These are phyloP conservation scores for Phenganax marumi DNA, from an alignment of 92 coral and sea anemone genomes.

Conservation along the genomic window DNA sequence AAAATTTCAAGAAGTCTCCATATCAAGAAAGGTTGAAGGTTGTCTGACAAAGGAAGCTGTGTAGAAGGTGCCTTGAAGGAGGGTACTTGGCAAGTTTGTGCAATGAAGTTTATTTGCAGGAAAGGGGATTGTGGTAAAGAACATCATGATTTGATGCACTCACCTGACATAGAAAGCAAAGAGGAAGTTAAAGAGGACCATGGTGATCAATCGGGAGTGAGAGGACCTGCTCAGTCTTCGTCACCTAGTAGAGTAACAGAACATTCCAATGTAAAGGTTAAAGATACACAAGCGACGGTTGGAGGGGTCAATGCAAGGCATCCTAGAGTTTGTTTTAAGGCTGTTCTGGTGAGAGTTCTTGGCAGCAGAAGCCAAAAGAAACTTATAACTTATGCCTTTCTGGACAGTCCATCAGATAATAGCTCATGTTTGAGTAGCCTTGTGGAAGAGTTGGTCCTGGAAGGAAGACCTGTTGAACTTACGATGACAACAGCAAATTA, in stretches of 20 bases:
- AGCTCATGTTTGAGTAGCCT: conserved; percentile 58
- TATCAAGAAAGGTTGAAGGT: conserved; percentile 52
- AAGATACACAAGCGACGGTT: conserved; percentile 38
- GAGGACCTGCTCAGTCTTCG: conserved; percentile 3
- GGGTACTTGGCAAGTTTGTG: conserved; percentile 59
- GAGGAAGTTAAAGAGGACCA: not conserved
- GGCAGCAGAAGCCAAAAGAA: conserved; percentile 33
- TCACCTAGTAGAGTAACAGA: not conserved
- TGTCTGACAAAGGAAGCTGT: conserved; percentile 57
- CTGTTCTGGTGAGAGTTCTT: conserved; percentile 63
- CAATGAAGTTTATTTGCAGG: conserved; percentile 61
- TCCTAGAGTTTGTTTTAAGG: conserved; percentile 68
- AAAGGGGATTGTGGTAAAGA: conserved; percentile 53
- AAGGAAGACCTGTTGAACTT: conserved; percentile 45
- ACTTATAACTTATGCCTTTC: conserved; percentile 61
- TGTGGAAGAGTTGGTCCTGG: conserved; percentile 43
- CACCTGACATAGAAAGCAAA: conserved; percentile 8
- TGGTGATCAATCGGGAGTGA: conserved; percentile 24
- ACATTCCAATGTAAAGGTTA: not conserved
- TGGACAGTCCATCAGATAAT: conserved; percentile 68
- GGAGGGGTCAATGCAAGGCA: conserved; percentile 37
- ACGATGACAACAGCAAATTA: conserved; percentile 57
- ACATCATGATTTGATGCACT: conserved; percentile 60
- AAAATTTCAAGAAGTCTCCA: conserved; percentile 42
- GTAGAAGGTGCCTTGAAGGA: conserved; percentile 59